Evolutionary conservation across 2,888 invertebrate genomes (phyloP).

Genomic region (Mycogona germanica): DNA sequence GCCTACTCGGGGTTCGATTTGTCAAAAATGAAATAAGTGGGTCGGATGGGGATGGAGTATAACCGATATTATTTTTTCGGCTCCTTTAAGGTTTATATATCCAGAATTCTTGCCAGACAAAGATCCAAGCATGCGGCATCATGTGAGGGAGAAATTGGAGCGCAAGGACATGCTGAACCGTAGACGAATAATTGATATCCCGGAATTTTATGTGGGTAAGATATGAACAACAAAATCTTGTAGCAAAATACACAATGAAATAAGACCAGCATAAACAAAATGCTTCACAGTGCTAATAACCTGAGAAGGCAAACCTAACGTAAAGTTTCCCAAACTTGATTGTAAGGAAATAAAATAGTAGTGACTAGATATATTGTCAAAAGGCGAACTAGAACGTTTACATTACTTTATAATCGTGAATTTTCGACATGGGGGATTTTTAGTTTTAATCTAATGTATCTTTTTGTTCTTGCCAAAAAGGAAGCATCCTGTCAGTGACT

Average conservation of each 20-base stretch:
- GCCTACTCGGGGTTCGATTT: no score
- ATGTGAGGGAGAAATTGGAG: constrained; percentile 73
- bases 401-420: not conserved
- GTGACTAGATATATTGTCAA: no score
- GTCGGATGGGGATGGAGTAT: no score
- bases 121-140: constrained; percentile 60
- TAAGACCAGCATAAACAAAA: constrained; percentile 21
- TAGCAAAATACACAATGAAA: no score
- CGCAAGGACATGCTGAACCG: constrained; percentile 84
- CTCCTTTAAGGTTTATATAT: constrained; percentile 50
- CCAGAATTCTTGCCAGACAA: constrained; percentile 91
- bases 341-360: no score
- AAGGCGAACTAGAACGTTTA: not conserved
- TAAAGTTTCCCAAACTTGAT: no score
- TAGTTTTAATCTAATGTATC: constrained; percentile 2
- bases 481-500: constrained; percentile 77
- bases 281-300: no score
- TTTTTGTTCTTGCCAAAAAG: no score
- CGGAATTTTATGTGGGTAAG: constrained; percentile 95
- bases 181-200: constrained; percentile 67
- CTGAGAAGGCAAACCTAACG: no score
- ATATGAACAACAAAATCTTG: no score
- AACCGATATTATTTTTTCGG: no score
- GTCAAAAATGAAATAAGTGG: no score
- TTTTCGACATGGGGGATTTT: not conserved